Base-by-base conservation (phyloP, 2,888 invertebrate genomes). In the Phortica okadai region DNA sequence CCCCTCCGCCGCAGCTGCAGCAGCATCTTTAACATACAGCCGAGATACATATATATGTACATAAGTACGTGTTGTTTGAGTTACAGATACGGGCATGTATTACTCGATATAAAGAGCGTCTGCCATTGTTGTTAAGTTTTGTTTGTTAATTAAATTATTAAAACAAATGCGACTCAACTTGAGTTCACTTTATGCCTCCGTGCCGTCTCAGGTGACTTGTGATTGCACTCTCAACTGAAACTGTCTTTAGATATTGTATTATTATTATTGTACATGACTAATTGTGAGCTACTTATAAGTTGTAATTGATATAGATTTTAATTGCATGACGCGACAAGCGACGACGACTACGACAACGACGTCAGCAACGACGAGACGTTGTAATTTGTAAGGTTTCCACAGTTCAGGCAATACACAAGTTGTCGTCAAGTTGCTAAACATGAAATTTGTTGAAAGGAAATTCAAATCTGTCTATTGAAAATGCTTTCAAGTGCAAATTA, bases 281-380 rank as follows among this genome's bases (percentile, higher is more conserved):
- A 69, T 69, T 69, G 45, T 10, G 10, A 69, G 45, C 69, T 69
- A 69, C 69, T 69, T 69, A 69, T 69, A 69, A 21, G 50, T 21
- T 69, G 45, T 69, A 69, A 69, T 69, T 69, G 69, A 45, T 69
- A 69, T 45, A 69, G 41, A 69, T 69, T 69, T 69, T 69, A 69
- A 69, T 69, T 69, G 69, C 69, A 8, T 69, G 69, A 45, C 69
- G 69, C 44, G 69, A 69, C 62, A 62, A 10, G 4, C 25, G 62
- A 62, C 25, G 21, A 62, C n/a, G n/a, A 6, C n/a, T n/a, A n/a
- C 10, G 10, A 54, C 5, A 54, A 11, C 56, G 14, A 56, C 50
- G 21, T 25, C 42, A n/a, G 33, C 41, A 44, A 21, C 16, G 45
- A 45, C 21, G 44, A 69, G 42, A 42, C 42, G 44, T 41, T 45